A percentile compares a stretch with the other conserved stretches of the same genome.
phyloP scores from a whole-genome alignment of 2,888 invertebrate species.

The Ophioninae sp. region DNA sequence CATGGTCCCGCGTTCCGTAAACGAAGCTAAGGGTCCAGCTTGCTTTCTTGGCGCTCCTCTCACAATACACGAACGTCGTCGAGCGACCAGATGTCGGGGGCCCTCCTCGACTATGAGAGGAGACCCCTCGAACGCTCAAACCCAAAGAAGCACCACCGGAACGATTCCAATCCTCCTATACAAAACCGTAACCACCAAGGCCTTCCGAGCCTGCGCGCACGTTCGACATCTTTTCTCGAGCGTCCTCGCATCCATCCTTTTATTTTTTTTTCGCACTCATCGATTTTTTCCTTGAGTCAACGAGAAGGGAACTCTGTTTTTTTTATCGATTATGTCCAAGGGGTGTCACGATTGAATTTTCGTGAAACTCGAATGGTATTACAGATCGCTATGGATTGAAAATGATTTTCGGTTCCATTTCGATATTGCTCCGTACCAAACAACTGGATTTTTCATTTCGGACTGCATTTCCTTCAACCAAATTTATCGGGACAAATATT shows the following conservation, averaged over 20 bases:
- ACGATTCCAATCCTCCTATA: neutral
- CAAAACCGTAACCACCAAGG: neutral
- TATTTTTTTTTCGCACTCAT: neutral
- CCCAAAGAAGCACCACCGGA: neutral
- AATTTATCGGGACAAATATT: no score
- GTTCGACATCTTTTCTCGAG: neutral
- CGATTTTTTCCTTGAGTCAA: constrained; percentile 16
- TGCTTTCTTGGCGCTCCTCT: constrained; percentile 14
- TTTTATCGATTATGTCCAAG: neutral
- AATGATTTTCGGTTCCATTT: neutral
- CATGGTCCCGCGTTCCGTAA: constrained; percentile 26
- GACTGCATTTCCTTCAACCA: neutral
- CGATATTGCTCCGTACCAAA: neutral
- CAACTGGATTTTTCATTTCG: neutral
- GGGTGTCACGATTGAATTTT: neutral
- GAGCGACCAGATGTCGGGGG: constrained; percentile 20
- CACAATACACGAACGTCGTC: neutral
- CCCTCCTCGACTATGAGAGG: neutral
- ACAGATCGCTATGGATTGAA: neutral
- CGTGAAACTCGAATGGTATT: neutral
- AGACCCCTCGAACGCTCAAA: neutral
- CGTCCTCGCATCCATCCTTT: neutral
- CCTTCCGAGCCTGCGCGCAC: neutral
- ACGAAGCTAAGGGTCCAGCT: constrained; percentile 13
- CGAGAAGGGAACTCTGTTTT: constrained; percentile 6